Evolutionary conservation across 2,888 invertebrate species (phyloP).

Genomic region (Patella depressa): DNA sequence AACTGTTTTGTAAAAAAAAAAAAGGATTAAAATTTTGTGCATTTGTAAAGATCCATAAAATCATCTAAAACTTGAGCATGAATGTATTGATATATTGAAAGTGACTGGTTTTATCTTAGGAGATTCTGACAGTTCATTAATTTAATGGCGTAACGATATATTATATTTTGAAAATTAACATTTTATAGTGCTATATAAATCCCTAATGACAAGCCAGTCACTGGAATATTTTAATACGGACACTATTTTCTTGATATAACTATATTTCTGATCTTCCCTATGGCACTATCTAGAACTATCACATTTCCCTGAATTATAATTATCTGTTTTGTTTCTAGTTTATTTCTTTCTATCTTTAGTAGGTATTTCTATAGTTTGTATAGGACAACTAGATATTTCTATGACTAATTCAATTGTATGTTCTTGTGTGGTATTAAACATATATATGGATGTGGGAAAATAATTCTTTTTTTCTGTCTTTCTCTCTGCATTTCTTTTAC

Average conservation of each 20-base stretch:
- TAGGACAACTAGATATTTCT: slow-evolving; percentile 17
- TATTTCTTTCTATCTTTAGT: slow-evolving; percentile 7
- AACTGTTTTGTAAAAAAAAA: slow-evolving; percentile 27
- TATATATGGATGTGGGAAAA: slow-evolving; percentile 43
- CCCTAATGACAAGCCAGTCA: too few relatives aligned
- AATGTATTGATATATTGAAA: too few relatives aligned
- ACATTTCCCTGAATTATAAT: not conserved
- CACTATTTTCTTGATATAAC: too few relatives aligned
- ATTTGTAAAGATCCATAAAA: too few relatives aligned
- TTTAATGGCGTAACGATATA: too few relatives aligned
- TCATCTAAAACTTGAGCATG: too few relatives aligned
- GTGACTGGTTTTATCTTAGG: too few relatives aligned
- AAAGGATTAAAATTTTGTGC: not conserved
- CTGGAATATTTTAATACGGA: too few relatives aligned
- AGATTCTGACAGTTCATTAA: too few relatives aligned
- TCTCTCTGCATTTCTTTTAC: slow-evolving; percentile 23
- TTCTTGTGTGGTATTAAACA: slow-evolving; percentile 23
- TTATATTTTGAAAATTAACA: too few relatives aligned
- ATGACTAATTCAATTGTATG: slow-evolving; percentile 26
- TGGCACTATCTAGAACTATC: slow-evolving; percentile 8
- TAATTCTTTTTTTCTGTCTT: slow-evolving; percentile 32
- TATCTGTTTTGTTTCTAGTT: slow-evolving; percentile 5
- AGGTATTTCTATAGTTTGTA: slow-evolving; percentile 2
- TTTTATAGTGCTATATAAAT: too few relatives aligned
- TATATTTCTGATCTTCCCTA: slow-evolving; percentile 6